Evolutionary conservation across 2,797 vertebrate genomes (phyloP), one percentile per base, ranked within the genome.

Genomic region (Gorsachius magnificus): DNA sequence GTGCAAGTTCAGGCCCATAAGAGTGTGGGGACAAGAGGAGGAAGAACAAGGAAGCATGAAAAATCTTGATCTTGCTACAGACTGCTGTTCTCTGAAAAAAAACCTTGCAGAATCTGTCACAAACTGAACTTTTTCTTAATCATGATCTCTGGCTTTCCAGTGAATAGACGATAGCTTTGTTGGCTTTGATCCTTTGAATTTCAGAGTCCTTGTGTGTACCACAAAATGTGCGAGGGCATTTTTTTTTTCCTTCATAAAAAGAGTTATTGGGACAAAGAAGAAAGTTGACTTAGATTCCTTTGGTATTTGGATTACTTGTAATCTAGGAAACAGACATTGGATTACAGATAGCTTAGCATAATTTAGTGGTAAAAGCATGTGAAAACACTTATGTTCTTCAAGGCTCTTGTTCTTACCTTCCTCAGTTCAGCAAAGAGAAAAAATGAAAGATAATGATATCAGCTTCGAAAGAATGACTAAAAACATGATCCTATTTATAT

Each of bases 331-430:
- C 1, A 5, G 85, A 66, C 82, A 92, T 14, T 79, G 64, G 53
- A 87, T 97, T 97, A 84, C 28, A 92, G 57, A 54, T 56, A 21
- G 25, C 1, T 95, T 96, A 95, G 38, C 66, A 93, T 94, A 93
- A 94, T 78, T 94, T 86, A 83, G 26, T 88, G 43, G 33, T 65
- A 86, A 93, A 91, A 86, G 7, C 26, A 63, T 19, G 8, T 43
- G 35, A 90, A 95, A 93, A 7, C 8, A 61, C 71, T 93, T 76
- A 46, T 89, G 65, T 80, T 48, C 69, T 94, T 76, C 56, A 82
- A 77, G 46, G 45, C 11, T 66, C 29, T 63, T 77, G 9, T 48
- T 93, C 58, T 54, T 85, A 86, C 53, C 33, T 84, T 63, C 54
- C 6, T 80, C 16, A 10, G 4, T 80, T 87, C 48, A 54, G 15